Conservation (phyloP, 2,888 invertebrate species). For the Leptinotarsa tumamoca region DNA sequence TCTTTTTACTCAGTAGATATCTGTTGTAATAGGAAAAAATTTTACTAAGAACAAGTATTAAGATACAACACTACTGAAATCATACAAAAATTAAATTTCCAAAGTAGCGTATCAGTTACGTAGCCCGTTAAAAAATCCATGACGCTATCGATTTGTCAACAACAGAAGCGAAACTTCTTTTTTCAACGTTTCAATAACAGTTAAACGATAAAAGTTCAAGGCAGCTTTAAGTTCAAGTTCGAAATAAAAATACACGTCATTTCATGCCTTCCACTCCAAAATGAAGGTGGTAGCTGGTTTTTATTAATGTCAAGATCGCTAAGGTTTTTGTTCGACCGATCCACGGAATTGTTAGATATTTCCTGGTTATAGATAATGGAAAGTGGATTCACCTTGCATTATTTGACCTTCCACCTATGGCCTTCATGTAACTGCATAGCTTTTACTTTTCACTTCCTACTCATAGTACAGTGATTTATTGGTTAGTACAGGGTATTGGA, state of each 20-base stretch:
- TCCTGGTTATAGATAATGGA: conserved; percentile 24
- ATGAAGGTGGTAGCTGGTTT: not conserved
- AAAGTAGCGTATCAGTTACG: not conserved
- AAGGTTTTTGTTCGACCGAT: not conserved
- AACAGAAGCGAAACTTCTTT: conserved; percentile 31
- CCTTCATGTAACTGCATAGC: conserved; percentile 34
- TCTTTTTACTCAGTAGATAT: too few relatives aligned
- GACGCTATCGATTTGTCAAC: conserved; percentile 34
- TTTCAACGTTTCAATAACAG: conserved; percentile 28
- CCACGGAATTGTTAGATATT: conserved; percentile 1
- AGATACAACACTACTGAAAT: not conserved
- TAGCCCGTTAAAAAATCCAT: conserved; percentile 32
- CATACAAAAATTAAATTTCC: not conserved
- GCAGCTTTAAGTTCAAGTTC: not conserved
- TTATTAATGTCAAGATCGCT: conserved; percentile 4
- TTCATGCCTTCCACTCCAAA: not conserved
- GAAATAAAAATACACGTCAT: conserved; percentile 1
- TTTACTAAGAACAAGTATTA: too few relatives aligned
- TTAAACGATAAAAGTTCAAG: conserved; percentile 12
- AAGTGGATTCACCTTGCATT: conserved; percentile 30
- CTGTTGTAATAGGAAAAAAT: too few relatives aligned
- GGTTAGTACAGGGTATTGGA: not conserved
- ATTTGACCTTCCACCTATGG: conserved; percentile 36
- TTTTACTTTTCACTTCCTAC: conserved; percentile 42
- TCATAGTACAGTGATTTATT: conserved; percentile 18